Evolutionary conservation across 2,113 vertebrate species (phyloP).

Genomic region (Lepus timidus): DNA sequence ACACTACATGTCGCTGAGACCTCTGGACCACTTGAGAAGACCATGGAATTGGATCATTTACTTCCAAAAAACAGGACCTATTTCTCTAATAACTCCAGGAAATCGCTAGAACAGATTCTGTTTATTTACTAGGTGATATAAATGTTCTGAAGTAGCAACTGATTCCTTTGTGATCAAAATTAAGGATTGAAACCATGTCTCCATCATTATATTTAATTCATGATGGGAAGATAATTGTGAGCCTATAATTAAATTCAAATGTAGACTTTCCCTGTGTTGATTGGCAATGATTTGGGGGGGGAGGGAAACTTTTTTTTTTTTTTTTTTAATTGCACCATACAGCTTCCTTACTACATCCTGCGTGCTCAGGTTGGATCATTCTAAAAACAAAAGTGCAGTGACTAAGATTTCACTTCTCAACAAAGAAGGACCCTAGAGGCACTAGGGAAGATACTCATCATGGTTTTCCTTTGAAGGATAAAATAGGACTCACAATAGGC

Average conservation of each 20-base stretch:
- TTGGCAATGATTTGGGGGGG: background rate
- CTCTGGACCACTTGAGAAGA: constrained; percentile 79
- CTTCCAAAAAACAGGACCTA: constrained; percentile 44
- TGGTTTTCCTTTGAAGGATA: background rate
- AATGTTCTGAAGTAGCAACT: background rate
- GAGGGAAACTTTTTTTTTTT: background rate
- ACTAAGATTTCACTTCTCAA: constrained; percentile 39
- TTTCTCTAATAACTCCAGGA: constrained; percentile 54
- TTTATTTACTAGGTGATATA: constrained; percentile 72
- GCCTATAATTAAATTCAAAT: constrained; percentile 44
- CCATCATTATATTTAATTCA: constrained; percentile 58
- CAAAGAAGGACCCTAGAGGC: background rate
- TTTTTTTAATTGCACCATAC: background rate
- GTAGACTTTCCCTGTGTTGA: constrained; percentile 1
- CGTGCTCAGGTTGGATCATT: background rate
- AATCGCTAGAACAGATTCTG: constrained; percentile 82
- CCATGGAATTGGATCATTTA: constrained; percentile 82
- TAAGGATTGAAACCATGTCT: constrained; percentile 28
- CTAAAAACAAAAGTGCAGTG: background rate
- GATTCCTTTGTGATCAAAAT: constrained; percentile 1
- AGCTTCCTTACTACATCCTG: background rate
- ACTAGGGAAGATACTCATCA: background rate
- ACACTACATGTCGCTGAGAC: constrained; percentile 74
- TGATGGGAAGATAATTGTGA: constrained; percentile 57
- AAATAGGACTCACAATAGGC: background rate